Base-by-base conservation (phyloP, 1,140 invertebrate genomes). In the Chironomus striatipennis region DNA sequence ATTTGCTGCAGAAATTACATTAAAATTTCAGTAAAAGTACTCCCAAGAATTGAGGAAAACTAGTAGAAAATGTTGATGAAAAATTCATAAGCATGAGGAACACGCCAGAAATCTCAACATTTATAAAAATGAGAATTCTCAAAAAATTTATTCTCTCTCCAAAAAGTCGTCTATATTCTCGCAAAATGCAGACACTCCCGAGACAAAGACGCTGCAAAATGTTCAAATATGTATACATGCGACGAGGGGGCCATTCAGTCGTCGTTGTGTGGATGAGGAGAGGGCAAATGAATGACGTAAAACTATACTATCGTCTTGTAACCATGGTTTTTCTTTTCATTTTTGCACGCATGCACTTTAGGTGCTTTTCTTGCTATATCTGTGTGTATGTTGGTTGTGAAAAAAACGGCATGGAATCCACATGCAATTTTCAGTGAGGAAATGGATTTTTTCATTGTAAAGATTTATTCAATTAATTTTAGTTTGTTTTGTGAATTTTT, bases 341-440 rank as follows among this genome's bases (percentile, higher is more conserved):
- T 17, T 67, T 67, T 67, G 18, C 64, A 67, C 64, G 64, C 64
- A 67, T 67, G 64, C 64, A 67, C 64, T 67, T 20, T 67, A 67
- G 17, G n/a, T 18, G n/a, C 64, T 8, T 15, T 10, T 2, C 15
- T 10, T 7, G 42, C 5, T 7, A 43, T 7, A 47, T 47, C 2
- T 47, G 8, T 47, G 24, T 34, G 24, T 34, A 34, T 34, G 24
- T 34, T 34, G 24, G 24, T 34, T 34, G 24, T 34, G 24, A 34
- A 34, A 34, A 9, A 47, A 10, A 47, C 43, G 15, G 43, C 43
- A 47, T 47, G 43, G 43, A 9, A 47, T 47, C 43, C 43, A 47
- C 43, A 47, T 47, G 43, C 8, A 10, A 34, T 34, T 34, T 34
- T 34, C 24, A 34, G 5, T 34, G 24, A 34, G 24, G 24, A 34